Base-by-base conservation (phyloP, 2,888 invertebrate species). In the Gerris lacustris region DNA sequence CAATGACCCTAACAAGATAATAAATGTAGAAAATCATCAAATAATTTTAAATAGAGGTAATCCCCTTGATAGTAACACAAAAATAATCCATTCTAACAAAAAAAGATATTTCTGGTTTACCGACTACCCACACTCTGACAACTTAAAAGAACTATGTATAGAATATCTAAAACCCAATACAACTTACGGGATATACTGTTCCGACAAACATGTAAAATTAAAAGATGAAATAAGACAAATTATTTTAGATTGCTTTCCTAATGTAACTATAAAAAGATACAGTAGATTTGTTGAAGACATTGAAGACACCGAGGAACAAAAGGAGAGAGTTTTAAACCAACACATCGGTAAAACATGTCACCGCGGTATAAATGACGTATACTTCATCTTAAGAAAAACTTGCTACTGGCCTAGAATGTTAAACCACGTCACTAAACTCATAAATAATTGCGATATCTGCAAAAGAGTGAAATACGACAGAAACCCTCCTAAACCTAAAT, bases 391-490 rank as follows among this genome's bases (percentile, higher is more conserved):
- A 11, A 44, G 43, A 45, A 68, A 47, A 45, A n/a, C 11, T 7
- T 68, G 17, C 45, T 68, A 68, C 17, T 68, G 68, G 68, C 68
- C 68, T 47, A 6, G 68, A 6, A 68, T 68, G 68, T 43, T 68
- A 47, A 47, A 9, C 43, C n/a, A 45, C 68, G 18, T 68, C 15
- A 68, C 68, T 6, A 17, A 68, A 44, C 45, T 45, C 45, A 17
- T 68, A 43, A 45, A 68, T 68, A 67, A 67, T 67, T 67, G 67
- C 18, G 31, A 18, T 18, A 67, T 44, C 44, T 67, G 67, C 17
- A 67, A 67, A 67, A 6, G 44, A 67, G 44, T 44, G 6, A 67
- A 67, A 67, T 67, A 67, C 44, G 67, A 67, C 7, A 18, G 67
- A 18, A 15, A 44, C 7, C 67, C 67, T 15, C 55, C 55, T 7